Base-by-base conservation (phyloP, 2,113 vertebrate species). In the Plestiodon gilberti region DNA sequence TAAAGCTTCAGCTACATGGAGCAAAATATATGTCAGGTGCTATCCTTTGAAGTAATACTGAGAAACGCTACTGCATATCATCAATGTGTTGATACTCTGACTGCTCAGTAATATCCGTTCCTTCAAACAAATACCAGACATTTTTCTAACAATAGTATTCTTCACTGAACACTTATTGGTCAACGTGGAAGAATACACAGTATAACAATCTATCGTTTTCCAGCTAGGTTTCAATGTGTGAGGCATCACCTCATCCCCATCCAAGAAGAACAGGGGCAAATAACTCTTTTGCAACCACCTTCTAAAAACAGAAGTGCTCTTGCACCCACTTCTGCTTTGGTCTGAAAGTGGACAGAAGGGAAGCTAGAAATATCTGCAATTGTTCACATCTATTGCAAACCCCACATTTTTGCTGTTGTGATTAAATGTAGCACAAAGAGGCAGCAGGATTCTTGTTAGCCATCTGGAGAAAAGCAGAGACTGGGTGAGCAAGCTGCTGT, bases 41-140 rank as follows among this genome's bases (percentile, higher is more conserved):
- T 11, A 8, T 25, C 85, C 87, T 92, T 20, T 84, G 79, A 87
- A 89, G n/a, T 81, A 73, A 13, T 40, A 89, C 69, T 91, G 85
- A 94, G n/a, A 65, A 43, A 43, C 0, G 86, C 11, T 17, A 64
- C 79, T 81, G 1, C 6, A 84, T 78, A 78, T 1, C n/a, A n/a
- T n/a, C n/a, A n/a, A n/a, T n/a, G n/a, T n/a, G n/a, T n/a, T n/a
- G n/a, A n/a, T 1, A 0, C 1, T 0, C 70, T 80, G 87, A 82
- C 64, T 71, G 80, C 22, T 82, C 80, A 35, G 18, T 2, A 48
- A 69, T n/a, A 70, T 15, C 70, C 52, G 43, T 43, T 69, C 43
- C 30, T 18, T 81, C 64, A 69, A 2, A 67, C 1, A 78, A 89
- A 61, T 79, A 83, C 4, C 48, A 89, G 77, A 84, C 92, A 88